Evolutionary conservation across 2,113 vertebrate species (phyloP).

Genomic region (Gobius niger): DNA sequence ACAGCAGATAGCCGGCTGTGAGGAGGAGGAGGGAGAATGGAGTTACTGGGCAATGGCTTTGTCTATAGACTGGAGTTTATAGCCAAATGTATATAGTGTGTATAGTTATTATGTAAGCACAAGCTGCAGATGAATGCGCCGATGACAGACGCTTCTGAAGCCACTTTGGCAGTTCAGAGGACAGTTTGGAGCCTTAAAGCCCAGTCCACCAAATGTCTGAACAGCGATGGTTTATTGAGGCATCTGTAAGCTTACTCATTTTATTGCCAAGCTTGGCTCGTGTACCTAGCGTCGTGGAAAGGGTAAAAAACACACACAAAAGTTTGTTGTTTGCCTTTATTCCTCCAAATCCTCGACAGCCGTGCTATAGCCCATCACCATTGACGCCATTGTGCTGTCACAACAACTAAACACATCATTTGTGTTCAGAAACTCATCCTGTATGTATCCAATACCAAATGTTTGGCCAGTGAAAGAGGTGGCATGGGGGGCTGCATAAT

Average conservation of each 20-base stretch:
- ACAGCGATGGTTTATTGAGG: conserved; percentile 74
- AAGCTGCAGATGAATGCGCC: conserved; percentile 42
- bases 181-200: conserved; percentile 68
- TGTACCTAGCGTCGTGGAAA: conserved; percentile 46
- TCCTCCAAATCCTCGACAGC: conserved; percentile 72
- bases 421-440: conserved; percentile 73
- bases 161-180: conserved; percentile 62
- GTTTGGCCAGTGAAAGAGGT: conserved; percentile 60
- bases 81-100: conserved; percentile 4
- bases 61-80: background rate
- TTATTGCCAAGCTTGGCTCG: conserved; percentile 73
- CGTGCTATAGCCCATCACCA: conserved; percentile 67
- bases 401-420: conserved; percentile 72
- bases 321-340: conserved; percentile 70
- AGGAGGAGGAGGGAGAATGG: background rate
- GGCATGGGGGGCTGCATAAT: conserved; percentile 65
- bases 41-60: background rate
- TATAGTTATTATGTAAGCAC: conserved; percentile 54
- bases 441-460: conserved; percentile 76
- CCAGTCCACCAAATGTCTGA: conserved; percentile 71
- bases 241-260: conserved; percentile 73
- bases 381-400: conserved; percentile 70
- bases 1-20: background rate
- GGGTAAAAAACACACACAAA: conserved; percentile 50
- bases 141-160: conserved; percentile 68